A percentile compares a stretch with the other conserved stretches of the same genome.
These are phyloP conservation scores for Poliocrania exsul DNA, from an alignment of 2,797 vertebrate genomes.

Conservation along the genomic window DNA sequence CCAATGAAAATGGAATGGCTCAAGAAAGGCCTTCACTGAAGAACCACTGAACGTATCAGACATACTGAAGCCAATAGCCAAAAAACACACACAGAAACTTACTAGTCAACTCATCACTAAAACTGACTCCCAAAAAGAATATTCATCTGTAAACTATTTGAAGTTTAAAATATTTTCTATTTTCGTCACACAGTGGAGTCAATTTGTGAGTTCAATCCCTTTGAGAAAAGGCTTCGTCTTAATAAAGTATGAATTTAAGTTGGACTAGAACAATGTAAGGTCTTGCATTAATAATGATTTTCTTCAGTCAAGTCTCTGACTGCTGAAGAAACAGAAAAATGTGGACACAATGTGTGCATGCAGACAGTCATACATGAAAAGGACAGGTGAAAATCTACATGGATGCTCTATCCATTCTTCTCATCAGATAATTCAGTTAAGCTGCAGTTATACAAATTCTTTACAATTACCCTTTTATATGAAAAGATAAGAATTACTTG, in stretches of 20 bases:
- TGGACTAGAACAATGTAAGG: not conserved
- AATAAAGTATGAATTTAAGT: not conserved
- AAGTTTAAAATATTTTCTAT: slow-evolving; percentile 14
- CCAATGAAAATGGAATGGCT: not conserved
- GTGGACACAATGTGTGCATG: rapidly evolving
- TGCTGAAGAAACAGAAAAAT: slow-evolving; percentile 26
- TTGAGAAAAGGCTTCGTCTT: not conserved
- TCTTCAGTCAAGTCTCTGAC: slow-evolving; percentile 13
- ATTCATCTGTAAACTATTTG: not conserved
- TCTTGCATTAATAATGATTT: not conserved
- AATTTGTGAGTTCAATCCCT: not conserved
- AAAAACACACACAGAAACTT: not conserved
- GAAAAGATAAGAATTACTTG: not conserved
- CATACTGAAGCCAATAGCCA: slow-evolving; percentile 10
- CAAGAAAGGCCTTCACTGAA: slow-evolving; percentile 45
- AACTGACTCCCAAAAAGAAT: not conserved
- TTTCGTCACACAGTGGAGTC: not conserved
- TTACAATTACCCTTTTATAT: slow-evolving; percentile 1
- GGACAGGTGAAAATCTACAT: not conserved
- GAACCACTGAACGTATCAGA: not conserved
- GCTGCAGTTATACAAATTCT: slow-evolving; percentile 19
- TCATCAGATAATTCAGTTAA: slow-evolving; percentile 46
- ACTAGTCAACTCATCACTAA: not conserved
- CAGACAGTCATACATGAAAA: not conserved
- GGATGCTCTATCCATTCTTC: not conserved